Percentiles rank a stretch among this genome's conserved stretches.
phyloP scores from a whole-genome alignment of 2,888 invertebrate genomes.

The Emmelina monodactyla region DNA sequence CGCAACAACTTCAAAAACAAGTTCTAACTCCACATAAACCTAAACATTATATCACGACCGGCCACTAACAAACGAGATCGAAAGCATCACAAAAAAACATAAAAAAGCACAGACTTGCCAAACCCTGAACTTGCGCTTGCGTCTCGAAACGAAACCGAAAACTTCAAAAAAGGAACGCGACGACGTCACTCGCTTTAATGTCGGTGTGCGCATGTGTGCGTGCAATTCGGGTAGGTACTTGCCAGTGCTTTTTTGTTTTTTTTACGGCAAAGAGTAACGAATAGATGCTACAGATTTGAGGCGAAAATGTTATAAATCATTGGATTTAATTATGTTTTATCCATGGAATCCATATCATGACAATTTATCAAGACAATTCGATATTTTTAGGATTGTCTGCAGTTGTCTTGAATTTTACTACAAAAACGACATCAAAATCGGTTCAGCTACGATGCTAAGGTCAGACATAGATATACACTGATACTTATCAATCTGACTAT shows the following conservation, averaged over 20 bases:
- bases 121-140: constrained; percentile 34
- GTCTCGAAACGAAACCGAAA: constrained; percentile 33
- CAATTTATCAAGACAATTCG: no score
- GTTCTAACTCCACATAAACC: not conserved
- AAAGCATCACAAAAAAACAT: constrained; percentile 15
- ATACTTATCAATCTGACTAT: no score
- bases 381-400: no score
- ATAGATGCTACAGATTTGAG: constrained; percentile 13
- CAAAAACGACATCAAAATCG: no score
- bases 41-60: constrained; percentile 3
- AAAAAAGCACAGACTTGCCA: constrained; percentile 22
- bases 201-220: constrained; percentile 28
- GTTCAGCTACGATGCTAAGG: no score
- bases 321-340: no score
- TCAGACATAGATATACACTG: no score
- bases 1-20: no score
- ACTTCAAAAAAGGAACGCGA: constrained; percentile 47
- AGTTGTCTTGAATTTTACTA: no score
- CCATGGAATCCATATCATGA: no score
- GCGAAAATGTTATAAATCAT: not conserved
- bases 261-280: constrained; percentile 28
- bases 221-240: constrained; percentile 44
- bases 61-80: constrained; percentile 13
- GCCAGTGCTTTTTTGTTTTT: constrained; percentile 25
- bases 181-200: constrained; percentile 36